Conservation (phyloP, 2,113 vertebrate genomes). For the Siniperca chuatsi region DNA sequence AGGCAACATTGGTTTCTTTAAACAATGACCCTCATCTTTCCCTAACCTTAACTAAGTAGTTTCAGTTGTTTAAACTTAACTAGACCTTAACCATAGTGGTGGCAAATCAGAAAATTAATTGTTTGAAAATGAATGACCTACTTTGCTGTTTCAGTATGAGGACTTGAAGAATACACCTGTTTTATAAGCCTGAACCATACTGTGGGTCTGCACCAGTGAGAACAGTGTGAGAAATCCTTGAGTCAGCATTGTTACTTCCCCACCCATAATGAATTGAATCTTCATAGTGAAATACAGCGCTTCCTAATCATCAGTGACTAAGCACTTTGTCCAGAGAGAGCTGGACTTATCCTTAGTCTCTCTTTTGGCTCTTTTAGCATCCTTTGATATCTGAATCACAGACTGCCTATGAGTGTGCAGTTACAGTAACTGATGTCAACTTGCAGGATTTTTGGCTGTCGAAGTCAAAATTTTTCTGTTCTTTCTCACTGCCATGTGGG, state of each 20-base stretch:
- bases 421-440: slow-evolving; percentile 38
- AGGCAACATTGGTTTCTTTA: not conserved
- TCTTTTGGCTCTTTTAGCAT: slow-evolving; percentile 8
- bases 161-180: slow-evolving; percentile 8
- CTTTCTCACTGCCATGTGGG: slow-evolving; percentile 28
- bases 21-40: not conserved
- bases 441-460: slow-evolving; percentile 17
- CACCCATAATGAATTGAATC: slow-evolving; percentile 38
- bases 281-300: slow-evolving; percentile 20
- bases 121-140: not conserved
- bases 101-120: not conserved
- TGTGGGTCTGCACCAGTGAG: not conserved
- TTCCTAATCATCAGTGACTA: slow-evolving; percentile 48
- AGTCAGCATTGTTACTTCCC: slow-evolving; percentile 51
- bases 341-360: not conserved
- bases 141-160: not conserved
- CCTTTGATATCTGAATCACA: slow-evolving; percentile 34
- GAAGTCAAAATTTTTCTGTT: slow-evolving; percentile 21
- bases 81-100: not conserved
- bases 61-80: not conserved
- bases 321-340: slow-evolving; percentile 41
- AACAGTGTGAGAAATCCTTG: slow-evolving; percentile 1
- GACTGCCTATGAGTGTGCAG: slow-evolving; percentile 25
- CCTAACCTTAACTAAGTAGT: not conserved
- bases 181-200: slow-evolving; percentile 19